Conservation (phyloP, 2,888 invertebrate species). For the Nemoura dubitans region DNA sequence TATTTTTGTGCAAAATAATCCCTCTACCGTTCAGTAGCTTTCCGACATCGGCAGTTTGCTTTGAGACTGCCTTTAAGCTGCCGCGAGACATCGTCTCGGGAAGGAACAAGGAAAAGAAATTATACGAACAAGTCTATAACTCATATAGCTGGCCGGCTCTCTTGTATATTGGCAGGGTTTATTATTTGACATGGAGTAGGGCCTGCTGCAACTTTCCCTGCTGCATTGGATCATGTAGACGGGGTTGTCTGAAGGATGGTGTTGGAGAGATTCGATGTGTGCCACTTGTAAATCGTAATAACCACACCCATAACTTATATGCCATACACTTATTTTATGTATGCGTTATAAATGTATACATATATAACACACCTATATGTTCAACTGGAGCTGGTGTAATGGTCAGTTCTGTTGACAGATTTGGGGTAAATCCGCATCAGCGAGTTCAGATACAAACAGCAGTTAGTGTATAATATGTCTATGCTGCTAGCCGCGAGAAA, state of each 20-base stretch:
- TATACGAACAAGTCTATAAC: slow-evolving; percentile 22
- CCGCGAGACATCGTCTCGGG: background rate
- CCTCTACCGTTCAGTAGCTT: background rate
- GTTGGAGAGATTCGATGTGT: slow-evolving; percentile 26
- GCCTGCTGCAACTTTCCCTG: slow-evolving; percentile 14
- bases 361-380: slow-evolving; percentile 10
- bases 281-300: slow-evolving; percentile 34
- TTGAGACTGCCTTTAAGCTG: background rate
- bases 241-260: slow-evolving; percentile 22
- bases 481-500: background rate
- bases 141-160: background rate
- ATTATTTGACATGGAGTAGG: slow-evolving; percentile 16
- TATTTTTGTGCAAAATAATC: background rate
- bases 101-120: slow-evolving; percentile 10
- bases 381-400: slow-evolving; percentile 16
- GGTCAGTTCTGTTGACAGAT: slow-evolving; percentile 44
- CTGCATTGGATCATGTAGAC: background rate
- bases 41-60: background rate
- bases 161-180: slow-evolving; percentile 18
- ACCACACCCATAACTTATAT: slow-evolving; percentile 32
- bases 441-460: background rate
- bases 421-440: slow-evolving; percentile 40
- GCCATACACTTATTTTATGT: background rate
- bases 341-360: background rate
- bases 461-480: background rate